Conservation (phyloP, 2,113 vertebrate species). For the Toxotes chatareus region DNA sequence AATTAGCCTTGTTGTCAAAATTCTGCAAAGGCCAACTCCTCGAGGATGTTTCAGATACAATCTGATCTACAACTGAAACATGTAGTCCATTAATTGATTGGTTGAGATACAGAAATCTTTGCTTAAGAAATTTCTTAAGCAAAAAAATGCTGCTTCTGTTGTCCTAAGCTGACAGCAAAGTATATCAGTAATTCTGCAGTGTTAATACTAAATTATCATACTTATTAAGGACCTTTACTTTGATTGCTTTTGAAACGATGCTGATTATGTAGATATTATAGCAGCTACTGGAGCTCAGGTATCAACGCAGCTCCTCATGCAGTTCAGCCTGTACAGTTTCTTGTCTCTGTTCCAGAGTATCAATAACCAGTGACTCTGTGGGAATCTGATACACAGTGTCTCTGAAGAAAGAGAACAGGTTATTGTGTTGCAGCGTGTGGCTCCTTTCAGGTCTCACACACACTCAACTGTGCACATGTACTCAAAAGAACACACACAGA, state of each 20-base stretch:
- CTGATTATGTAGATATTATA: background rate
- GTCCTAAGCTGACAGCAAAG: too few species aligned
- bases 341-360: conserved; percentile 17
- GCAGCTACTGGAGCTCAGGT: conserved; percentile 1
- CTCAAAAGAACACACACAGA: background rate
- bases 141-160: too few species aligned
- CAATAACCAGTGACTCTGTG: conserved; percentile 35
- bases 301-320: conserved; percentile 11
- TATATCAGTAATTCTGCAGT: too few species aligned
- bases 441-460: conserved; percentile 39
- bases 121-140: too few species aligned
- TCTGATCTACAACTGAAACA: background rate
- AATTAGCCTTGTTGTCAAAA: too few species aligned
- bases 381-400: conserved; percentile 29
- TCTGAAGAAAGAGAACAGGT: conserved; percentile 29
- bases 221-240: background rate
- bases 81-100: background rate
- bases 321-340: conserved; percentile 10
- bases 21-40: background rate
- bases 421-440: conserved; percentile 63
- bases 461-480: background rate
- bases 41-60: background rate
- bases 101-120: background rate
- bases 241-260: background rate
- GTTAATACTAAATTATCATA: too few species aligned